Conservation (phyloP, 2,113 vertebrate species). For the Spermophilus dauricus region DNA sequence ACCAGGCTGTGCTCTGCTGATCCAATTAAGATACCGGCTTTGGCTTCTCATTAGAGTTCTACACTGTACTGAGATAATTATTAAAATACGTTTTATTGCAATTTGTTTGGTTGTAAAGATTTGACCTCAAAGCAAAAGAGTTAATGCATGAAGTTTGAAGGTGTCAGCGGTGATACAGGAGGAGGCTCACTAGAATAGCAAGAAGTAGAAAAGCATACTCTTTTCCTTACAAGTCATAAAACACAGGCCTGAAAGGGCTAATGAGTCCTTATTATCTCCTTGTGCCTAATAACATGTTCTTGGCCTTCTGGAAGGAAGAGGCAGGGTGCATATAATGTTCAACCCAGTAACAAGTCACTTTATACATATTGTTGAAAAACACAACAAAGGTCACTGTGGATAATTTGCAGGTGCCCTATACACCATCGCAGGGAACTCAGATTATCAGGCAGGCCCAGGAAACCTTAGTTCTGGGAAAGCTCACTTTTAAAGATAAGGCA, state of each 20-base stretch:
- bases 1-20: not conserved
- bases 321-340: not conserved
- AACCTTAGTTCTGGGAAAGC: not conserved
- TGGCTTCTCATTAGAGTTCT: not conserved
- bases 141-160: not conserved
- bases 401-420: not conserved
- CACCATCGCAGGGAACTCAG: not conserved
- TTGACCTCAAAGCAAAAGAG: conserved; percentile 10
- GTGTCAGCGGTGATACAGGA: not conserved
- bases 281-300: not conserved
- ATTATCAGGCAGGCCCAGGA: not conserved
- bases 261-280: not conserved
- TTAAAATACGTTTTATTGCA: not conserved
- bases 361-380: not conserved
- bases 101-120: conserved; percentile 23
- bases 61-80: not conserved
- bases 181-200: not conserved
- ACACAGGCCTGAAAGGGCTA: not conserved
- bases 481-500: conserved; percentile 15
- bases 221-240: not conserved
- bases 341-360: not conserved
- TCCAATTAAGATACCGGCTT: not conserved
- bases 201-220: not conserved
- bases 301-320: not conserved
- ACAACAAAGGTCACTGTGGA: not conserved